Evolutionary conservation across 1,140 invertebrate genomes (phyloP), one percentile per base, ranked within the genome.

Genomic region (Aphaenogaster rudis): DNA sequence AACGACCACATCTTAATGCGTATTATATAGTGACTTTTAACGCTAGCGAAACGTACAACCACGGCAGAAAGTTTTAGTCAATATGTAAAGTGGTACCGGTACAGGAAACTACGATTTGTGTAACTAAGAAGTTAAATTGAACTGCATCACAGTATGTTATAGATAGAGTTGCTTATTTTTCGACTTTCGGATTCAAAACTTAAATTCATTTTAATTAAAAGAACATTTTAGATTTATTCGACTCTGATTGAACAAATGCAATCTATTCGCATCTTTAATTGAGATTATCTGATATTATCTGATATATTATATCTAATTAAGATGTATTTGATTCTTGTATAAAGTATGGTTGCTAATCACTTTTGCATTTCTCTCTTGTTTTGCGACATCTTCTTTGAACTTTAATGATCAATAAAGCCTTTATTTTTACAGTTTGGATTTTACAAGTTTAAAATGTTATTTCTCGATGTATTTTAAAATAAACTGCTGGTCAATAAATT

Each of bases 1-100:
- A 90, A 54, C 82, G 71, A 88, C 15, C n/a, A 54, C 74, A 48
- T 74, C 72, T 90, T 90, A 89, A 90, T 90, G 86, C 57, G 59
- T 87, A 64, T 86, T 81, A 77, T 72, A 86, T 86, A 86, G 84
- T 69, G 88, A 90, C 82, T 90, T 89, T 52, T 77, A 59, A 72
- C 63, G 33, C n/a, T 54, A 28, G n/a, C 13, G 59, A 39, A 57
- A 79, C 36, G 42, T 61, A 78, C 74, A 86, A 36, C 17, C 28
- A 5, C 11, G 21, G 28, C 13, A 21, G 48, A 76, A 48, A 84
- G 54, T 59, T 77, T 84, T 45, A 28, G 15, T 59, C 17, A 48
- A 84, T 72, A 81, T 42, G 15, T 69, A 82, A 59, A 72, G 21
- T 54, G 21, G 39, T 9, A 57, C 21, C 48, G 48, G 28, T 39